Evolutionary conservation across 2,113 vertebrate species (phyloP), one percentile per base, ranked within the genome.

Genomic region (Sinosuthora webbiana): DNA sequence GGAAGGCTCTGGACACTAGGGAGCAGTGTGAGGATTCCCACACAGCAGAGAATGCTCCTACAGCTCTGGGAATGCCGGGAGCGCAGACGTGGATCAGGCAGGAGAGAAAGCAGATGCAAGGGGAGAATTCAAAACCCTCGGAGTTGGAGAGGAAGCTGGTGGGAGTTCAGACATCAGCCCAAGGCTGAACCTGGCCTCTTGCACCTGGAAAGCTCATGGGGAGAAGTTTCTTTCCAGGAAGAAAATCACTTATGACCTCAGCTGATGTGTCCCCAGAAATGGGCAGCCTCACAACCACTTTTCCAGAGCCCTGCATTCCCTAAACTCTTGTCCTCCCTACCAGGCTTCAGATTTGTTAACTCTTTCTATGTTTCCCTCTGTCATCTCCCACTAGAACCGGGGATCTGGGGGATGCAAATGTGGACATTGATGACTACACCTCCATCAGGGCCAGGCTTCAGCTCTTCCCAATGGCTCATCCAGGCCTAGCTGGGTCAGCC

Each of bases 21-120:
- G 86, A 74, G 95, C 93, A 83, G 68, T 60, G 83, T 74, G 25
- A 65, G 64, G 64, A 70, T 44, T 75, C 30, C 64, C 16, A 17
- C 41, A 7, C 2, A 15, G 85, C 73, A 5, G 15, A 0, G 1
- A 27, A 20, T 4, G 0, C 71, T 79, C 30, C 50, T 10, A 2
- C 2, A 0, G 5, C 60, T 65, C 50, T 0, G 3, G 63, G 42
- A 39, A 28, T 22, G 13, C 23, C 0, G 2, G 10, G 9, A n/a
- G 6, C 12, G 30, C 15, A 4, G 10, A 16, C 35, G 5, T 0
- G 0, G 7, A 15, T 2, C 0, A 0, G 65, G 37, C 49, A 70
- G 24, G 42, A 22, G 4, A 55, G 31, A 2, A 7, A 56, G 45
- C 23, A 28, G 37, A 22, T 0, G 0, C 23, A 57, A 25, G 28